Evolutionary conservation across 1,140 invertebrate genomes (phyloP).

Genomic region (Centruroides vittatus): DNA sequence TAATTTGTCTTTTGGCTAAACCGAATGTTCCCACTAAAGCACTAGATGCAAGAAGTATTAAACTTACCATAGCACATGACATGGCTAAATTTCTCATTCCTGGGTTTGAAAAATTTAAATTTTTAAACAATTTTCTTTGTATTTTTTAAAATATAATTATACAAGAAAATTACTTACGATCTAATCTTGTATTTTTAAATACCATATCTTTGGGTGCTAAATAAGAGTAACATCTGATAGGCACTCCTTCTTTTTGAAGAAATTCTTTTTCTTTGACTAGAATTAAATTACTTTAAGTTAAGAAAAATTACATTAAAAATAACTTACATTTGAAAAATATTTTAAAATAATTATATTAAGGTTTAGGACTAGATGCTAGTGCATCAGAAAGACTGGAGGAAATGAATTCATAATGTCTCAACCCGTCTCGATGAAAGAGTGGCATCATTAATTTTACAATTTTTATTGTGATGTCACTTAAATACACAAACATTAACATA

Average conservation of each 20-base stretch:
- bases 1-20: slow-evolving; percentile 69
- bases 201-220: slow-evolving; percentile 52
- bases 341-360: not conserved
- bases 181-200: slow-evolving; percentile 60
- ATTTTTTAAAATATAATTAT: slow-evolving; percentile 1
- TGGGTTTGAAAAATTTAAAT: slow-evolving; percentile 30
- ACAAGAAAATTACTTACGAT: slow-evolving; percentile 44
- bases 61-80: slow-evolving; percentile 73
- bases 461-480: no score
- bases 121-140: not conserved
- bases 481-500: no score
- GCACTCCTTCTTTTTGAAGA: not conserved
- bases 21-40: slow-evolving; percentile 70
- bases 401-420: no score
- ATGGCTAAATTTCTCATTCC: slow-evolving; percentile 88
- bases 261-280: not conserved
- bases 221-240: slow-evolving; percentile 52
- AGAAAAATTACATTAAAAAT: not conserved
- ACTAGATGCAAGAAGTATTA: slow-evolving; percentile 67
- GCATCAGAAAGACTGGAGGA: no score
- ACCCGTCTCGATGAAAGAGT: no score
- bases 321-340: not conserved
- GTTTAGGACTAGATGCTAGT: no score
- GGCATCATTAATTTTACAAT: no score
- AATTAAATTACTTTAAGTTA: no score